Evolutionary conservation across 2,113 vertebrate species (phyloP).

Genomic region (Ptyas mucosa): DNA sequence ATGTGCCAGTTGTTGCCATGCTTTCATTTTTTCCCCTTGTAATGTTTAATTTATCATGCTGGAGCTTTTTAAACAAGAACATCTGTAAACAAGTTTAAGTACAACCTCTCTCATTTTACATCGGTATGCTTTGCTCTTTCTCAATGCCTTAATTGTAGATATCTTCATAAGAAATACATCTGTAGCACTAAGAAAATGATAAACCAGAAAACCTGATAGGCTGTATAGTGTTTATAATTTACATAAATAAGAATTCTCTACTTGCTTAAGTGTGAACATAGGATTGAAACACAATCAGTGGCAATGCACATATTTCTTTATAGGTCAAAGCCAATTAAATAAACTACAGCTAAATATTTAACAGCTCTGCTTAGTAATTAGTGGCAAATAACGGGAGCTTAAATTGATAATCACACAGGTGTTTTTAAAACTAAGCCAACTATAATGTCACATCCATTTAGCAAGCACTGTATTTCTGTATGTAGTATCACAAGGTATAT

Average conservation of each 20-base stretch:
- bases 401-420: constrained; percentile 68
- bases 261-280: constrained; percentile 29
- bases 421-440: constrained; percentile 46
- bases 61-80: constrained; percentile 67
- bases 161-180: constrained; percentile 67
- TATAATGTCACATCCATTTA: constrained; percentile 29
- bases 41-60: constrained; percentile 78
- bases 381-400: constrained; percentile 68
- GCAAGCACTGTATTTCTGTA: constrained; percentile 25
- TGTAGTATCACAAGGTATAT: constrained; percentile 12
- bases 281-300: constrained; percentile 28
- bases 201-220: constrained; percentile 42
- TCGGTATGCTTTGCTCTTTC: constrained; percentile 54
- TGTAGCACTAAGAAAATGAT: constrained; percentile 24
- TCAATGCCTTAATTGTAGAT: constrained; percentile 67
- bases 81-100: constrained; percentile 74
- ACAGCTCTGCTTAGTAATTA: constrained; percentile 69
- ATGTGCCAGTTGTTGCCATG: constrained; percentile 63
- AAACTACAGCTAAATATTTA: constrained; percentile 77
- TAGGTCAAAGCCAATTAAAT: constrained; percentile 71
- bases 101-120: constrained; percentile 66
- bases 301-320: constrained; percentile 55
- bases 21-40: constrained; percentile 58
- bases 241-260: constrained; percentile 56
- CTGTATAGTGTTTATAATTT: constrained; percentile 50